Base-by-base conservation (phyloP, 2,113 vertebrate genomes). In the Syngnathoides biaculeatus region DNA sequence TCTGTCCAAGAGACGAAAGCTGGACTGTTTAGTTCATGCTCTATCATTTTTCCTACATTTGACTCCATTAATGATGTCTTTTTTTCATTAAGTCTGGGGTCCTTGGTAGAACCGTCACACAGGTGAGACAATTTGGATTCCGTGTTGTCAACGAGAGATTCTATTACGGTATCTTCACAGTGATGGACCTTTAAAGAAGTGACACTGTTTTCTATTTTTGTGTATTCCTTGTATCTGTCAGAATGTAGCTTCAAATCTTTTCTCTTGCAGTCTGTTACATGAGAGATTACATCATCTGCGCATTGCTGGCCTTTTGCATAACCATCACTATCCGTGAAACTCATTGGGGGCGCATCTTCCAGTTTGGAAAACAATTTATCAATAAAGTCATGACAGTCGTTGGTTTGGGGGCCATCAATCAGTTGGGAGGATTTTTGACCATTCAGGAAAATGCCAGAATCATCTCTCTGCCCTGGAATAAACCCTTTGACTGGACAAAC, bases 321-420 rank as follows among this genome's bases (percentile, higher is more conserved):
- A 22, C 64, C 76, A 47, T 73, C 58, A 13, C 66, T 68, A 45
- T 77, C 77, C 40, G 77, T 68, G 45, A 81, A 22, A 78, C 19
- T 61, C 79, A 83, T 86, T 24, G 86, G 67, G 24, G 88, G 73
- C 65, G 90, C 86, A 12, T 89, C 74, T 53, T 91, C 87, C 69
- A 90, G 80, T 50, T 83, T 80, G 35, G 83, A 87, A 45, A 91
- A 87, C 68, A 92, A 71, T 55, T 75, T 84, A 61, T 90, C 88
- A 57, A 91, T 91, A 35, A 87, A 79, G 64, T 87, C 84, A 63
- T 75, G 78, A 58, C 81, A 88, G 63, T 76, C 87, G 65, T 87
- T 84, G 45, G 66, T 77, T 56, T 81, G 80, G 7, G 68, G 73
- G 67, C 79, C 75, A 38, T 77, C 65, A 22, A 67, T 64, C 39